Conservation (phyloP, 2,797 vertebrate species). For the Lacerta viridis region DNA sequence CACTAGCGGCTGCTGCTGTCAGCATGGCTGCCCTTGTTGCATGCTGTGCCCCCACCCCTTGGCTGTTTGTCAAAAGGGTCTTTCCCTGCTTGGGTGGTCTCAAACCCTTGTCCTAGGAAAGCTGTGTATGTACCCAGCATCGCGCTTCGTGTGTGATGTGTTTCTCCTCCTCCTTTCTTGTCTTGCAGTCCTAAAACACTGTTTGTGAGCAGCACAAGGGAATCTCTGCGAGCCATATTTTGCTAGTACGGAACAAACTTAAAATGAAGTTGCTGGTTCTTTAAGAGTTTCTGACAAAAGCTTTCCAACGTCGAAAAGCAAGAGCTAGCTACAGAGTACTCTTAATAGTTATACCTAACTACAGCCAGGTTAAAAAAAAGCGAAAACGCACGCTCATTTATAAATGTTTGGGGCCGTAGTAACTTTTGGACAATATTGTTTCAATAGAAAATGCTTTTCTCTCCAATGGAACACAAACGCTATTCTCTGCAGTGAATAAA, state of each 20-base stretch:
- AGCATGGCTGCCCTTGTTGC: neutral
- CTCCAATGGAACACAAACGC: slow-evolving; percentile 74
- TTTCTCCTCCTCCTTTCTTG: neutral
- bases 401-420: slow-evolving; percentile 58
- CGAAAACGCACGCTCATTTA: slow-evolving; percentile 52
- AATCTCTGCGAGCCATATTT: neutral
- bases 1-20: neutral
- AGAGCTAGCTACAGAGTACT: neutral
- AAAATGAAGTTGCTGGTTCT: neutral
- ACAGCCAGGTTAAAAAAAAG: neutral
- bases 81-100: neutral
- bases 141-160: neutral
- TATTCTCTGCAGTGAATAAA: slow-evolving; percentile 73
- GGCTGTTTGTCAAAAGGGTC: neutral
- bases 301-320: neutral
- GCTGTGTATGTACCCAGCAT: neutral
- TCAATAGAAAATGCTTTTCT: slow-evolving; percentile 73
- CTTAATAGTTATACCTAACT: neutral
- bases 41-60: neutral
- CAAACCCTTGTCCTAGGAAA: neutral
- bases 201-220: neutral
- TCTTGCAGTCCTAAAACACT: neutral
- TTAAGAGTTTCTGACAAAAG: neutral
- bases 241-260: neutral
- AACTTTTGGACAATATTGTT: slow-evolving; percentile 67